Conservation (phyloP, 2,888 invertebrate species). For the Anoncus sp. region DNA sequence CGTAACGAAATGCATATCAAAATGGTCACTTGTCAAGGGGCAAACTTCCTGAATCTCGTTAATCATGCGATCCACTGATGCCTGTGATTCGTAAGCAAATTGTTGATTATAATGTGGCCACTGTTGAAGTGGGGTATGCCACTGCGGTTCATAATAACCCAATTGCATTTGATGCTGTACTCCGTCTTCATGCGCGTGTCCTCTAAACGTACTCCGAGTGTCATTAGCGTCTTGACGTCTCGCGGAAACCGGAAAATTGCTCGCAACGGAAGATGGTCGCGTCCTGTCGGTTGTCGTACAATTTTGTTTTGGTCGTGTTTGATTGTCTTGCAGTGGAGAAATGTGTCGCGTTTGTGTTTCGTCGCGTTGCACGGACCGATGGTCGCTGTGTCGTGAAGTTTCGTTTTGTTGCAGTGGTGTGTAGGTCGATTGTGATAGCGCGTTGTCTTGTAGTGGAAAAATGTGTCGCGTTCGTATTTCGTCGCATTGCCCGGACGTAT, state of each 20-base stretch:
- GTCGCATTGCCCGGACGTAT: too few relatives aligned
- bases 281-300: background rate
- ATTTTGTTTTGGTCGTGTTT: background rate
- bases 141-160: conserved; percentile 10
- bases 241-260: background rate
- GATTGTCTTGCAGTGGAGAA: background rate
- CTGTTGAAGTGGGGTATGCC: conserved; percentile 1
- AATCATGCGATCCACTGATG: background rate
- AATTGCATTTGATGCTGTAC: conserved; percentile 1
- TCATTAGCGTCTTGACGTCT: background rate
- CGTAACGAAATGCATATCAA: background rate
- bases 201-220: background rate
- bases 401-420: too few relatives aligned
- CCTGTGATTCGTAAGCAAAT: conserved; percentile 6
- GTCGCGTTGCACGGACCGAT: too few relatives aligned
- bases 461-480: too few relatives aligned
- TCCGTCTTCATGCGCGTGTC: background rate
- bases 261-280: background rate
- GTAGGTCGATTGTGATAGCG: too few relatives aligned
- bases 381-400: too few relatives aligned
- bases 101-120: conserved; percentile 11
- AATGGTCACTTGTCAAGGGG: background rate
- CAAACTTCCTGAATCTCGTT: conserved; percentile 14
- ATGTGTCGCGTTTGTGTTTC: too few relatives aligned
- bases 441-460: too few relatives aligned